Conservation (phyloP, 2,797 vertebrate genomes). For the Molossus molossus region DNA sequence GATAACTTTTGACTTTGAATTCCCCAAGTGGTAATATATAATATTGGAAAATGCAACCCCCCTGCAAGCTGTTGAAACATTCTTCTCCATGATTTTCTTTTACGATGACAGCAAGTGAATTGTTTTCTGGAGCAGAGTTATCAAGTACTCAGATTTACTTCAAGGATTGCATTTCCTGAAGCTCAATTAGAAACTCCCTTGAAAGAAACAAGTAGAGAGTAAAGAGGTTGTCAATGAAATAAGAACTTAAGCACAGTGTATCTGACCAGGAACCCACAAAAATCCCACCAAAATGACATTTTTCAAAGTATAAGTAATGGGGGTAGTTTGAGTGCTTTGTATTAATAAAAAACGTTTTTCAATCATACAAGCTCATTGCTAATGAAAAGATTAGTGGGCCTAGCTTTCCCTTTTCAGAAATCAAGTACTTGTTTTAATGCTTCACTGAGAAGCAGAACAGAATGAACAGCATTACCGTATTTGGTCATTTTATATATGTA, state of each 20-base stretch:
- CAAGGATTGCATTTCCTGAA: conserved; percentile 75
- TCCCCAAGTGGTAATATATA: conserved; percentile 36
- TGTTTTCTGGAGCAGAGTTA: conserved; percentile 70
- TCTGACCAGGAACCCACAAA: neutral
- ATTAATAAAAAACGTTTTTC: neutral
- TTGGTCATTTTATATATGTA: neutral
- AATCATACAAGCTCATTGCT: neutral
- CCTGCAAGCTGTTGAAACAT: neutral
- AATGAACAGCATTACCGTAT: neutral
- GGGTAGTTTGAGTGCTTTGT: neutral
- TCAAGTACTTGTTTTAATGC: neutral
- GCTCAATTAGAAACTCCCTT: conserved; percentile 53
- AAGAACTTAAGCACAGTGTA: neutral
- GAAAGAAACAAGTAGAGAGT: conserved; percentile 49
- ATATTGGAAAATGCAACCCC: conserved; percentile 32
- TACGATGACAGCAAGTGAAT: conserved; percentile 65
- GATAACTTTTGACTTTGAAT: conserved; percentile 9
- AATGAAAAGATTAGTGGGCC: neutral
- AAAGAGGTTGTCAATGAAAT: conserved; percentile 34
- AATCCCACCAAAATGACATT: neutral
- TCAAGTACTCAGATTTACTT: conserved; percentile 66
- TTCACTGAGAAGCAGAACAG: neutral
- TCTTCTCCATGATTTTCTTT: conserved; percentile 79
- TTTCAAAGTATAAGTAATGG: neutral
- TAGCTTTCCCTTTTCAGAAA: conserved; percentile 52